Conservation (phyloP, 2,113 vertebrate genomes). For the Plestiodon gilberti region DNA sequence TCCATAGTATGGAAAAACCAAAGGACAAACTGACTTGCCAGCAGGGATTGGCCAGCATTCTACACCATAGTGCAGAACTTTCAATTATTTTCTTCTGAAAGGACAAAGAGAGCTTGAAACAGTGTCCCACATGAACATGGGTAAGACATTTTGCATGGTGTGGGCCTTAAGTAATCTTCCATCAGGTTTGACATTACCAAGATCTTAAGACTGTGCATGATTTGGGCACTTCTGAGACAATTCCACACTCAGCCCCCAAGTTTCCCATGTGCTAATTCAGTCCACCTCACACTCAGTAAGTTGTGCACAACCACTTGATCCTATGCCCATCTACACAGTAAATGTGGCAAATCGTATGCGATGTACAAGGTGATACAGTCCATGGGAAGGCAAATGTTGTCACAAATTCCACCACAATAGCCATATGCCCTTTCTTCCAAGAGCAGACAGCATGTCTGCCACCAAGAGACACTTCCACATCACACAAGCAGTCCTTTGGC, state of each 20-base stretch:
- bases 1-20: no score
- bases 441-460: neutral
- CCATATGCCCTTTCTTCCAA: neutral
- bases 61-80: no score
- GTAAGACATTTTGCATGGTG: neutral
- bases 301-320: neutral
- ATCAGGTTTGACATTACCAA: no score
- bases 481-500: neutral
- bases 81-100: no score
- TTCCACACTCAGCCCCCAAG: no score
- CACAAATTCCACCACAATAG: neutral
- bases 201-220: no score
- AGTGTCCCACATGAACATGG: neutral
- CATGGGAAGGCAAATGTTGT: neutral
- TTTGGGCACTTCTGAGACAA: no score
- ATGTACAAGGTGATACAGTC: neutral
- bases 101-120: neutral
- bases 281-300: neutral
- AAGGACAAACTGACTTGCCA: no score
- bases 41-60: no score
- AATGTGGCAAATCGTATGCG: neutral
- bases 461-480: neutral
- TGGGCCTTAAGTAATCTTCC: neutral
- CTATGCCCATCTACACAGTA: neutral
- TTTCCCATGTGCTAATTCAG: neutral